Percentiles rank a stretch among this genome's conserved stretches.
phyloP scores from a whole-genome alignment of 2,797 vertebrate species.

The Lepilemur septentrionalis region DNA sequence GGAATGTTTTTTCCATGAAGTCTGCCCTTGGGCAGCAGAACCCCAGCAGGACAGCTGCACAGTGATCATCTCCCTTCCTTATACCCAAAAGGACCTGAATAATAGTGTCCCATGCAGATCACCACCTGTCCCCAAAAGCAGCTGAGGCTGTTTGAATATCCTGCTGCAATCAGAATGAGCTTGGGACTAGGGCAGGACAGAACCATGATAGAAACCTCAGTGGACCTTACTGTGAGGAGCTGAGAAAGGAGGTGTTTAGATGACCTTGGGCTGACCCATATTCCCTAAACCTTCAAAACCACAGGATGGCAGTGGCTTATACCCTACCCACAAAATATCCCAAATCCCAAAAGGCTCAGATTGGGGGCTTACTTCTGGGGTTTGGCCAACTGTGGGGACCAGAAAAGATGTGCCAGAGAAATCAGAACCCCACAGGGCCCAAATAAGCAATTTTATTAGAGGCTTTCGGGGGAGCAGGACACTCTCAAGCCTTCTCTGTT shows the following conservation, averaged over 20 bases:
- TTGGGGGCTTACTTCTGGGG: neutral
- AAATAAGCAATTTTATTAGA: conserved; percentile 69
- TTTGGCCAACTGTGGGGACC: neutral
- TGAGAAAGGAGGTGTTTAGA: neutral
- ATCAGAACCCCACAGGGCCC: neutral
- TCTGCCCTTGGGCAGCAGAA: neutral
- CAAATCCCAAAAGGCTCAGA: neutral
- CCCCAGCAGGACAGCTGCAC: neutral
- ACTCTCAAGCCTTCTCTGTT: neutral
- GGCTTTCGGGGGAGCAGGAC: neutral
- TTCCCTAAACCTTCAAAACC: neutral
- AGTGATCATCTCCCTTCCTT: neutral
- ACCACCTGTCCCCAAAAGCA: neutral
- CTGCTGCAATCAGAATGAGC: neutral
- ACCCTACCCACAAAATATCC: neutral
- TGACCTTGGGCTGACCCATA: neutral
- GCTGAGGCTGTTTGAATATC: neutral
- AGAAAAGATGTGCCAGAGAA: neutral
- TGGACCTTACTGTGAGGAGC: neutral
- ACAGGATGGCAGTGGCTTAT: neutral
- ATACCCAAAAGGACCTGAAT: neutral
- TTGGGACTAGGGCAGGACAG: neutral
- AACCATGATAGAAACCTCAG: neutral
- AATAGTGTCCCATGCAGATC: neutral
- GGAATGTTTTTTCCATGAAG: neutral